Conservation (phyloP, 2,888 invertebrate genomes). For the Anodontia alba region DNA sequence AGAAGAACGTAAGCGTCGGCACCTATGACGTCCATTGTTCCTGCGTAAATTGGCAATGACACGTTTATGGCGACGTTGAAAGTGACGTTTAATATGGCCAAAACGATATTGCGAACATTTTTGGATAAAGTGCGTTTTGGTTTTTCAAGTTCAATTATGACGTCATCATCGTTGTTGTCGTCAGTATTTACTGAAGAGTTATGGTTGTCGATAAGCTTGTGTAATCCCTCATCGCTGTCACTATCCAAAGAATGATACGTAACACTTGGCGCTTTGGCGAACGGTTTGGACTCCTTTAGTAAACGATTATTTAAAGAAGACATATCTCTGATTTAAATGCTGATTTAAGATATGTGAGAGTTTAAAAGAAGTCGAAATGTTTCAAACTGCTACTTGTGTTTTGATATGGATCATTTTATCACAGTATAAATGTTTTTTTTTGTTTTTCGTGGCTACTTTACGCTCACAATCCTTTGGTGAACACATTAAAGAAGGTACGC, state of each 20-base stretch:
- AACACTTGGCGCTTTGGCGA: neutral
- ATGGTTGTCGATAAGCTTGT: neutral
- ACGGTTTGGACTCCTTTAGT: neutral
- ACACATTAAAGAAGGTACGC: too few relatives aligned
- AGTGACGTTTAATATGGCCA: slow-evolving; percentile 58
- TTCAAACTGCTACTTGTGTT: too few relatives aligned
- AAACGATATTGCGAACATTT: slow-evolving; percentile 37
- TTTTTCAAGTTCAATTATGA: slow-evolving; percentile 1
- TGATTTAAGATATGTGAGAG: too few relatives aligned
- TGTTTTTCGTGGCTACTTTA: too few relatives aligned
- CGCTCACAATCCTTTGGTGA: too few relatives aligned
- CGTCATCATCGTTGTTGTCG: neutral
- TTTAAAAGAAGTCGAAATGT: too few relatives aligned
- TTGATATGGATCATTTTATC: too few relatives aligned
- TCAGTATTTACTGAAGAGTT: neutral
- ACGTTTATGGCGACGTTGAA: slow-evolving; percentile 65
- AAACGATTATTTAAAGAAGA: neutral
- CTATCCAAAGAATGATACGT: neutral
- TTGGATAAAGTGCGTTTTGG: slow-evolving; percentile 28
- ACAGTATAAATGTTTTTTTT: too few relatives aligned
- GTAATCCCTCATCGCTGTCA: neutral
- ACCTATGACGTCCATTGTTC: slow-evolving; percentile 59
- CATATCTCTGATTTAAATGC: neutral
- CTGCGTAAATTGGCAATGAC: slow-evolving; percentile 66
- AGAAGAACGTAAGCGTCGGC: slow-evolving; percentile 63